Conservation (phyloP, 1,140 invertebrate species). For the Thaumetopoea pityocampa region DNA sequence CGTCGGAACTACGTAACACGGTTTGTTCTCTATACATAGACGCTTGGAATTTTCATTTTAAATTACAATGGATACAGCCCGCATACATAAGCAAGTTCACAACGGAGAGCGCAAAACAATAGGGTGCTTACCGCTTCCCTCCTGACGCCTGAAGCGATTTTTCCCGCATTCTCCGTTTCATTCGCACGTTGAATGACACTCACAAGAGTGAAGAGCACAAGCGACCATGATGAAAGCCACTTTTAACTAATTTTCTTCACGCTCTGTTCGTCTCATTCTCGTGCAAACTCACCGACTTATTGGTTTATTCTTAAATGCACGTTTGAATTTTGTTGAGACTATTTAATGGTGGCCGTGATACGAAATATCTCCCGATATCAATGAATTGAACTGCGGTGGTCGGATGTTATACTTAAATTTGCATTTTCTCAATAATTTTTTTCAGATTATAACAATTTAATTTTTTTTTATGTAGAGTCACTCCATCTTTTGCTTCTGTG, state of each 20-base stretch:
- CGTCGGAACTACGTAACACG: too few relatives aligned
- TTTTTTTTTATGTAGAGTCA: too few relatives aligned
- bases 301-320: constrained; percentile 13
- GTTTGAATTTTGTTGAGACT: too few relatives aligned
- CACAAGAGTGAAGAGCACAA: constrained; percentile 33
- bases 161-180: constrained; percentile 33
- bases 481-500: too few relatives aligned
- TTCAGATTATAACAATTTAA: too few relatives aligned
- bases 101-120: constrained; percentile 64
- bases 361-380: too few relatives aligned
- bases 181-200: constrained; percentile 25
- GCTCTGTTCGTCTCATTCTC: constrained; percentile 28
- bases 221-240: constrained; percentile 47
- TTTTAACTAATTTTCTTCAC: constrained; percentile 67
- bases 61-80: constrained; percentile 49
- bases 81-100: constrained; percentile 49
- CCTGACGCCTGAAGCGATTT: constrained; percentile 56
- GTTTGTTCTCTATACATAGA: constrained; percentile 25
- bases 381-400: too few relatives aligned
- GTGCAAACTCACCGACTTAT: constrained; percentile 27
- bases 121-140: constrained; percentile 62
- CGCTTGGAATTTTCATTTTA: constrained; percentile 49
- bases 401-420: too few relatives aligned
- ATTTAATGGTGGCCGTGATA: too few relatives aligned
- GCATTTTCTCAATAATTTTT: too few relatives aligned